Conservation (phyloP, 30 jellyfish, hydroid and myxozoan genomes). For the Phacellophora camtschatica region DNA sequence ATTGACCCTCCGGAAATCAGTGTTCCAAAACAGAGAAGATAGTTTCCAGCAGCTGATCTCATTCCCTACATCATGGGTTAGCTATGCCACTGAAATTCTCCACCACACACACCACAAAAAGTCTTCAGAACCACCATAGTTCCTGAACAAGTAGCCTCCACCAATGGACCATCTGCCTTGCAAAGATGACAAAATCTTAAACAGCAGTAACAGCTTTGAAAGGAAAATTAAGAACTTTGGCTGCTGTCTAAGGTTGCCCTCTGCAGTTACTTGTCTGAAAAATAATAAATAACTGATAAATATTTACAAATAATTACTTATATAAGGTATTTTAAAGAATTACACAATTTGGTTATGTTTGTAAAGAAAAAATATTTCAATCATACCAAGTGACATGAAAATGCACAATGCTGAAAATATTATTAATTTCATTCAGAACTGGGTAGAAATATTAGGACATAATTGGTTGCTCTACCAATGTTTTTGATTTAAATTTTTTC, state of each 20-base stretch:
- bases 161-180: constrained; percentile 39
- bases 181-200: constrained; percentile 35
- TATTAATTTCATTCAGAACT: no score
- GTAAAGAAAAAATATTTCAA: no score
- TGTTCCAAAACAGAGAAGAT: constrained; percentile 36
- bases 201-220: constrained; percentile 32
- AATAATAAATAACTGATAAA: no score
- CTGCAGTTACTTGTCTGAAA: constrained; percentile 29
- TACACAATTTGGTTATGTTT: no score
- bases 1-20: constrained; percentile 34
- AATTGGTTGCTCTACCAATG: no score
- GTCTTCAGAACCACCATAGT: constrained; percentile 12
- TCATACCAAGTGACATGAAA: no score
- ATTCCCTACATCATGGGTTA: constrained; percentile 37
- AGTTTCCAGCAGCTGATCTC: constrained; percentile 45
- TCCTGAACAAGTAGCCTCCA: constrained; percentile 34
- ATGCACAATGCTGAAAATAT: no score
- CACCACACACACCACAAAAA: constrained; percentile 40
- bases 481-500: no score
- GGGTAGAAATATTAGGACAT: no score
- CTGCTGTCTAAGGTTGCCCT: constrained; percentile 27
- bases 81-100: constrained; percentile 34
- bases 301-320: no score
- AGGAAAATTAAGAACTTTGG: constrained; percentile 39
- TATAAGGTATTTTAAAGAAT: no score